These are phyloP conservation scores for Littorina saxatilis DNA, from an alignment of 1,140 invertebrate genomes.

Conservation along the genomic window DNA sequence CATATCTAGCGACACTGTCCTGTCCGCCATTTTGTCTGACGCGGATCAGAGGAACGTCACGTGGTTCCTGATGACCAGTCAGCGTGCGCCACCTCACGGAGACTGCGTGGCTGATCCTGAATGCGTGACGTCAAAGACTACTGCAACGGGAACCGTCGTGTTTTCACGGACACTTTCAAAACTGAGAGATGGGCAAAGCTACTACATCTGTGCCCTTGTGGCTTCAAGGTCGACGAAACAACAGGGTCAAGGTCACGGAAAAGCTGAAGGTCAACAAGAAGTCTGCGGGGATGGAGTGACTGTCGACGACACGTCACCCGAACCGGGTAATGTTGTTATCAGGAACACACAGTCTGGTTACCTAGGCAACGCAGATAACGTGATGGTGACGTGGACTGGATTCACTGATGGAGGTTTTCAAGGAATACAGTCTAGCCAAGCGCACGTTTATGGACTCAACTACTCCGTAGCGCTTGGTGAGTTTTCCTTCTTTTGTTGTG, in stretches of 20 bases:
- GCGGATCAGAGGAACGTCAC: slow-evolving; percentile 3
- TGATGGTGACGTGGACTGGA: slow-evolving; percentile 44
- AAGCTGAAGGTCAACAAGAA: not conserved
- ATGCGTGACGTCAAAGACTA: not conserved
- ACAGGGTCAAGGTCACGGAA: not conserved
- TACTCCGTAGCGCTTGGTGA: slow-evolving; percentile 20
- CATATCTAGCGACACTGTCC: not conserved
- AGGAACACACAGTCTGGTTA: slow-evolving; percentile 41
- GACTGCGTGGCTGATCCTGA: not conserved
- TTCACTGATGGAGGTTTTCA: slow-evolving; percentile 39
- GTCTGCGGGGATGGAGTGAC: slow-evolving; percentile 55
- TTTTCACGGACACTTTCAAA: not conserved
- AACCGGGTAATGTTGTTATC: slow-evolving; percentile 41
- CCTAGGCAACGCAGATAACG: slow-evolving; percentile 20
- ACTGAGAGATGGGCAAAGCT: not conserved
- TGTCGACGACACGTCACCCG: slow-evolving; percentile 47
- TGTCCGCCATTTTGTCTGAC: slow-evolving; percentile 34
- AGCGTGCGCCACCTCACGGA: not conserved
- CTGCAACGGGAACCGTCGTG: not conserved
- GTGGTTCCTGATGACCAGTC: slow-evolving; percentile 45
- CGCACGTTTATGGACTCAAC: no score
- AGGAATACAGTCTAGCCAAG: not conserved
- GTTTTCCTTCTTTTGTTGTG: not conserved
- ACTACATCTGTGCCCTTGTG: not conserved
- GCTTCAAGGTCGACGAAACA: not conserved